Percentiles rank a stretch among this genome's conserved stretches.
These are phyloP conservation scores for Anolis sagrei DNA, from an alignment of 2,113 vertebrate species.

Conservation along the genomic window DNA sequence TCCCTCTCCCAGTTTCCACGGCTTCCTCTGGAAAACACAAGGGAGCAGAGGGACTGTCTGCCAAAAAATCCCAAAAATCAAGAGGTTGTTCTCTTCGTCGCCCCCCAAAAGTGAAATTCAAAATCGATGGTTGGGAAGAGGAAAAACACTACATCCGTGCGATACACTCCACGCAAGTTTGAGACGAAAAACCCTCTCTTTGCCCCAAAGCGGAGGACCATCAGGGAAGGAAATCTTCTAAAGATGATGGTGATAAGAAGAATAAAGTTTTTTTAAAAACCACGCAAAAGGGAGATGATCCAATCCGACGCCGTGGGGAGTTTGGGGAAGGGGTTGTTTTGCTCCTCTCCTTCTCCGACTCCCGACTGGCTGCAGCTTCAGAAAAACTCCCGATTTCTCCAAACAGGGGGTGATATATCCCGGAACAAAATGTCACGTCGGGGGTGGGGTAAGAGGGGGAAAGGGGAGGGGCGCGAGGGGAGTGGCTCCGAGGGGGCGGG, in stretches of 20 bases:
- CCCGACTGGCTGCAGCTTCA: not conserved
- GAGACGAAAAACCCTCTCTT: not conserved
- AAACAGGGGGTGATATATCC: too few relatives aligned
- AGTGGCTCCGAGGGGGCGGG: not conserved
- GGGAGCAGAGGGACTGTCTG: not conserved
- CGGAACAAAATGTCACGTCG: not conserved
- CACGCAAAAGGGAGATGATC: not conserved
- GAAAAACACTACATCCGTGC: not conserved
- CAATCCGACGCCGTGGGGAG: not conserved
- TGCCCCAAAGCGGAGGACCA: too few relatives aligned
- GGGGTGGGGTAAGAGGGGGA: too few relatives aligned
- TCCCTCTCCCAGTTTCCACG: too few relatives aligned
- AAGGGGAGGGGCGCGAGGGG: not conserved
- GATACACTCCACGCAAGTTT: not conserved
- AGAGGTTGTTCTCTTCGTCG: too few relatives aligned
- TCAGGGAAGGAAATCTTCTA: not conserved
- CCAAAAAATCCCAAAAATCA: too few relatives aligned
- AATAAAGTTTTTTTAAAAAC: too few relatives aligned
- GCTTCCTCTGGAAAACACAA: too few relatives aligned
- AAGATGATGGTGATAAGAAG: not conserved
- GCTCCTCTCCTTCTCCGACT: not conserved
- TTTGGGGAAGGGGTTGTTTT: not conserved
- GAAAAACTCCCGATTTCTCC: not conserved
- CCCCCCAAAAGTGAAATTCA: not conserved
- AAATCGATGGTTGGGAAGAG: not conserved